These are phyloP conservation scores for Sebastes vulpes DNA, from an alignment of 2,797 vertebrate genomes.

Conservation along the genomic window DNA sequence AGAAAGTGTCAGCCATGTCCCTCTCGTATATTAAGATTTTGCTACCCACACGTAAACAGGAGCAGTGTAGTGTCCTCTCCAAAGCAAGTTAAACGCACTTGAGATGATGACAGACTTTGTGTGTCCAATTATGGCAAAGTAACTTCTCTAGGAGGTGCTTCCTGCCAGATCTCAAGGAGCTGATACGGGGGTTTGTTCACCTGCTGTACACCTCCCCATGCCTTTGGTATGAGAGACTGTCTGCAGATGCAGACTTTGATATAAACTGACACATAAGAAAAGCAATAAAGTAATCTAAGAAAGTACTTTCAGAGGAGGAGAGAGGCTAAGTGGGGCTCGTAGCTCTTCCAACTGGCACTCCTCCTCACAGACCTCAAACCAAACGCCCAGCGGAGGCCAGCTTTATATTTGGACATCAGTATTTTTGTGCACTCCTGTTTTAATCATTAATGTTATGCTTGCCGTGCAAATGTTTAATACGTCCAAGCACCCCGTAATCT, in stretches of 20 bases:
- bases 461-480: constrained; percentile 43
- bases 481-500: constrained; percentile 36
- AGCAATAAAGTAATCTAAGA: constrained; percentile 33
- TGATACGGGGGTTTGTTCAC: constrained; percentile 19
- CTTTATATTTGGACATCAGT: constrained; percentile 65
- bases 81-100: constrained; percentile 33
- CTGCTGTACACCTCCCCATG: constrained; percentile 21
- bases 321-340: constrained; percentile 52
- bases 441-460: constrained; percentile 67
- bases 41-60: constrained; percentile 26
- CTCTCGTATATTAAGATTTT: constrained; percentile 36
- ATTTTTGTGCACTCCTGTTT: constrained; percentile 66
- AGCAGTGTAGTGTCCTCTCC: constrained; percentile 29
- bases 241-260: constrained; percentile 36
- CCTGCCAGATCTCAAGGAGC: constrained; percentile 2
- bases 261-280: constrained; percentile 31
- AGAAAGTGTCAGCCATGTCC: constrained; percentile 47
- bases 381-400: constrained; percentile 37
- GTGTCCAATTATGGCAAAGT: constrained; percentile 25
- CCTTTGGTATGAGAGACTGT: constrained; percentile 38
- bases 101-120: constrained; percentile 19
- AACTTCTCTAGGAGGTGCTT: constrained; percentile 9
- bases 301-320: constrained; percentile 30
- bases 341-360: constrained; percentile 60
- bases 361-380: constrained; percentile 61